Evolutionary conservation across 2,113 vertebrate species (phyloP), one percentile per base, ranked within the genome.

Genomic region (Scytalopus superciliaris): DNA sequence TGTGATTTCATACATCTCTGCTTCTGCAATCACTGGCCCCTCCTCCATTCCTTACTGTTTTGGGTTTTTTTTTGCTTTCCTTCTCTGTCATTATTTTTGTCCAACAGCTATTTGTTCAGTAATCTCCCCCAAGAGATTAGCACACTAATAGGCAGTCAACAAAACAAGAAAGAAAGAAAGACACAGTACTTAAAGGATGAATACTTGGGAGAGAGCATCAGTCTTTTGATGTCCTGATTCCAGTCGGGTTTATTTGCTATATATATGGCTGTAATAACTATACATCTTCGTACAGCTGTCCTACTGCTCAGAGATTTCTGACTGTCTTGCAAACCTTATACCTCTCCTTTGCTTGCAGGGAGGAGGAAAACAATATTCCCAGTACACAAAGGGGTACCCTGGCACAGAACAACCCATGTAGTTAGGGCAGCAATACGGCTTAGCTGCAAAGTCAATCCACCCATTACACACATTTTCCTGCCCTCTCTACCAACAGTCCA

Each of bases 81-180:
- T 95, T 96, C 76, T 64, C 68, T 93, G 90, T 94, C 94, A 93
- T 96, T 96, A 94, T 93, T 97, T 97, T 89, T 93, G 89, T 94
- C 96, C 93, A 96, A 94, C 89, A 96, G 93, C 86, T 97, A 96
- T 96, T 96, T 96, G 92, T 94, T 96, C 93, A 85, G 86, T 96
- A 96, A 97, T 97, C 90, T 96, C 75, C 78, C 93, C 84, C 92
- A 93, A 90, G 94, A 96, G 96, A 96, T 97, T 97, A 93, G 76
- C 79, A 91, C 93, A 81, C 93, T 96, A 97, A 96, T 95, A 97
- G 91, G 91, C 90, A 96, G 95, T 92, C 94, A 95, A 96, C 94
- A 94, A 95, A 96, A 94, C 86, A 95, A 95, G 93, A 95, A 96
- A 95, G 86, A 91, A 91, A 92, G 93, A 96, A 90, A 93, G 86